These are phyloP conservation scores for Sturnus vulgaris DNA, from an alignment of 2,113 vertebrate species.

Conservation along the genomic window DNA sequence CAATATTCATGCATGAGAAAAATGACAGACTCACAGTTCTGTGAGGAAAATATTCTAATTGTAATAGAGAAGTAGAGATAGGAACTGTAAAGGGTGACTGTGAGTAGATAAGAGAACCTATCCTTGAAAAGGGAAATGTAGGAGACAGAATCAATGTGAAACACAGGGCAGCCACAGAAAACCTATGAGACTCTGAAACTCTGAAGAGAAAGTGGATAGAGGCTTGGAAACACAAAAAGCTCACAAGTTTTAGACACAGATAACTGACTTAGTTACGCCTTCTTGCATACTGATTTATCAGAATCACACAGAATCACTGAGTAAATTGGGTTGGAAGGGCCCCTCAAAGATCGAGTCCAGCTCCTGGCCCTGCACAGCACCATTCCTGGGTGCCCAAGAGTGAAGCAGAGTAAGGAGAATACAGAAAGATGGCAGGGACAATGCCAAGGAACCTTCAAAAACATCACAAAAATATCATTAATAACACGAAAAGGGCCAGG, in stretches of 20 bases:
- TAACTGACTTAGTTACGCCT: background rate
- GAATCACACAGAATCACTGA: background rate
- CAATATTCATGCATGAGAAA: background rate
- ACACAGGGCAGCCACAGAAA: background rate
- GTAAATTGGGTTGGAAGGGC: background rate
- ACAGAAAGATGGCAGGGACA: background rate
- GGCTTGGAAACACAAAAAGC: background rate
- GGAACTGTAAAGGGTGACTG: background rate
- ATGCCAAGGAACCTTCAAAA: background rate
- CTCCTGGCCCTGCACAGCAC: background rate
- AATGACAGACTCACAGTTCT: background rate
- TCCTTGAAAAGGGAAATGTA: background rate
- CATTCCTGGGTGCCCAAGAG: background rate
- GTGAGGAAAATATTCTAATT: background rate
- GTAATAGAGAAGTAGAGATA: background rate
- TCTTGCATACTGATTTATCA: background rate
- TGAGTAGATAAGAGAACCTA: background rate
- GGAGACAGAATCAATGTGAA: background rate
- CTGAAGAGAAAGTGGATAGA: background rate
- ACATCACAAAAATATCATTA: background rate
- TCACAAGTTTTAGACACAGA: accelerated
- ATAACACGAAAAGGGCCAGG: background rate
- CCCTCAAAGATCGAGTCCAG: background rate
- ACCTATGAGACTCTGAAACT: background rate
- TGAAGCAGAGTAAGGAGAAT: background rate